Evolutionary conservation across 2,797 vertebrate species (phyloP).

Genomic region (Muscicapa comitata): DNA sequence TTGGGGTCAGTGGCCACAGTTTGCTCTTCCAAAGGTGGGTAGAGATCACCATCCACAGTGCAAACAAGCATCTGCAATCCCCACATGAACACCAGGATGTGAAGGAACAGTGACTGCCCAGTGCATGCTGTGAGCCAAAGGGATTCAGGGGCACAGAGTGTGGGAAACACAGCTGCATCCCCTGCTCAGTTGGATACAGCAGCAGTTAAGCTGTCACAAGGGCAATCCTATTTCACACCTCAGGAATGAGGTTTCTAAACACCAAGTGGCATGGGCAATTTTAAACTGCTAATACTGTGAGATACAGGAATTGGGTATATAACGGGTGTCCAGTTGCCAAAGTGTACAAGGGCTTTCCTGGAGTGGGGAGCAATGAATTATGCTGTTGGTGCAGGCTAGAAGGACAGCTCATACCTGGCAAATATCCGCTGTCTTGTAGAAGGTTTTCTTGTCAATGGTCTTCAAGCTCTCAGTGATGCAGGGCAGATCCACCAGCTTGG

Average conservation of each 20-base stretch:
- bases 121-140: not conserved
- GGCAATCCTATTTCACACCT: not conserved
- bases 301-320: not conserved
- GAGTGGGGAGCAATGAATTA: not conserved
- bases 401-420: conserved; percentile 84
- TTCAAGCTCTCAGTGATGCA: conserved; percentile 91
- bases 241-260: not conserved
- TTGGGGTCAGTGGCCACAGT: conserved; percentile 87
- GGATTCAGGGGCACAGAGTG: not conserved
- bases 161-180: not conserved
- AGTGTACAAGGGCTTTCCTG: not conserved
- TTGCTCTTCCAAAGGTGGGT: conserved; percentile 93
- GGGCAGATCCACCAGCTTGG: conserved; percentile 93
- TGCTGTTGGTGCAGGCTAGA: not conserved
- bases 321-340: not conserved
- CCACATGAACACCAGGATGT: not conserved
- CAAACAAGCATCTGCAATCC: conserved; percentile 91
- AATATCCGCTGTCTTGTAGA: conserved; percentile 95
- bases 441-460: conserved; percentile 93
- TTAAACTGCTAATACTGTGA: not conserved
- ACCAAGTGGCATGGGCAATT: not conserved
- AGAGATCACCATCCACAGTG: conserved; percentile 94
- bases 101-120: not conserved
- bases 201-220: not conserved
- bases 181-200: not conserved